These are phyloP conservation scores for Dione vanillae DNA, from an alignment of 2,888 invertebrate species.

Conservation along the genomic window DNA sequence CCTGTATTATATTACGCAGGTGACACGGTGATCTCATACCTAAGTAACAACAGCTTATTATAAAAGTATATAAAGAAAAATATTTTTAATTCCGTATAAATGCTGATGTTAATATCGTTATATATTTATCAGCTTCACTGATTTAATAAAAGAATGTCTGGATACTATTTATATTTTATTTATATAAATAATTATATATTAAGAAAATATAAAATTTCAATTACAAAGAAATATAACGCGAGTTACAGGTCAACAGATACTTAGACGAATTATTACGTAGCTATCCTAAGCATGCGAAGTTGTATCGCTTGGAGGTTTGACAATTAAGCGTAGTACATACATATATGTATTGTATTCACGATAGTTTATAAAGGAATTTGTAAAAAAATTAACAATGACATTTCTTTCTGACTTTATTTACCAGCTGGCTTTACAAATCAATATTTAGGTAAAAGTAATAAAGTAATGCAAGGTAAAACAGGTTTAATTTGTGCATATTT, in stretches of 20 bases:
- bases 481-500: conserved; percentile 83
- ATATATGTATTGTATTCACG: conserved; percentile 16
- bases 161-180: not conserved
- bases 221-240: not conserved
- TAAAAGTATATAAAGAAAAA: conserved; percentile 10
- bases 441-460: conserved; percentile 76
- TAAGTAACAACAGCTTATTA: not conserved
- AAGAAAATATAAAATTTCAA: not conserved
- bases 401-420: not conserved
- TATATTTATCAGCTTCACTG: not conserved
- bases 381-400: not conserved
- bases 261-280: conserved; percentile 45
- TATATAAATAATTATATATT: not conserved
- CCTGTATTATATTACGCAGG: conserved; percentile 17
- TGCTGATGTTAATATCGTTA: not conserved
- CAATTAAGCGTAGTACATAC: conserved; percentile 25
- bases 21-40: conserved; percentile 22
- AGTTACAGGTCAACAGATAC: conserved; percentile 20
- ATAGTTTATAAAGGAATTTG: conserved; percentile 29
- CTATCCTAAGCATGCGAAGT: conserved; percentile 46
- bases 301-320: no score
- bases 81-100: not conserved
- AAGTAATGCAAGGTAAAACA: conserved; percentile 77
- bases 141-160: not conserved
- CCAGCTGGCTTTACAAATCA: conserved; percentile 46